These are phyloP conservation scores for Dynastes maya DNA, from an alignment of 2,888 invertebrate genomes.

Conservation along the genomic window DNA sequence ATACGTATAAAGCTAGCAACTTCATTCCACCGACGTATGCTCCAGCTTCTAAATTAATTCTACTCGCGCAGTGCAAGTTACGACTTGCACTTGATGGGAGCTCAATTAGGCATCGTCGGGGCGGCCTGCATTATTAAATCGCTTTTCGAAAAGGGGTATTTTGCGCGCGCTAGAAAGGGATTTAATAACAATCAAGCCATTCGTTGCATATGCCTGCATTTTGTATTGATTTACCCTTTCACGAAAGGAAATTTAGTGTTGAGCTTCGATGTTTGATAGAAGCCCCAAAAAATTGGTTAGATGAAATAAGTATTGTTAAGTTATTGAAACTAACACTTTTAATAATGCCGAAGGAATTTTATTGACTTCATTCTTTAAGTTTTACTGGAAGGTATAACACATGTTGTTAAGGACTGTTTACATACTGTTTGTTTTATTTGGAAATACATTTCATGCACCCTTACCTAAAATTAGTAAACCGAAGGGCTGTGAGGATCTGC, in stretches of 20 bases:
- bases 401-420: too few relatives aligned
- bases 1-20: neutral
- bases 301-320: too few relatives aligned
- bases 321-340: too few relatives aligned
- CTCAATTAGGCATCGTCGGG: neutral
- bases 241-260: neutral
- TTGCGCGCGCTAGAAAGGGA: neutral
- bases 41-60: constrained; percentile 5
- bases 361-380: too few relatives aligned
- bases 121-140: neutral
- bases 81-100: constrained; percentile 7
- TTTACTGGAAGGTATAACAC: too few relatives aligned
- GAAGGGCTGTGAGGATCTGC: too few relatives aligned
- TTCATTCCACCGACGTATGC: neutral
- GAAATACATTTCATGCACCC: too few relatives aligned
- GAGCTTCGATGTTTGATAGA: neutral
- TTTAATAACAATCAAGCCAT: neutral
- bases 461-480: too few relatives aligned
- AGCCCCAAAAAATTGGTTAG: too few relatives aligned
- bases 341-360: too few relatives aligned
- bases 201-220: neutral
- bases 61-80: neutral
- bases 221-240: neutral
- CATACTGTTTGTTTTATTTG: too few relatives aligned
- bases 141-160: constrained; percentile 2